Conservation (phyloP, 2,113 vertebrate species). For the Ailurus styani region DNA sequence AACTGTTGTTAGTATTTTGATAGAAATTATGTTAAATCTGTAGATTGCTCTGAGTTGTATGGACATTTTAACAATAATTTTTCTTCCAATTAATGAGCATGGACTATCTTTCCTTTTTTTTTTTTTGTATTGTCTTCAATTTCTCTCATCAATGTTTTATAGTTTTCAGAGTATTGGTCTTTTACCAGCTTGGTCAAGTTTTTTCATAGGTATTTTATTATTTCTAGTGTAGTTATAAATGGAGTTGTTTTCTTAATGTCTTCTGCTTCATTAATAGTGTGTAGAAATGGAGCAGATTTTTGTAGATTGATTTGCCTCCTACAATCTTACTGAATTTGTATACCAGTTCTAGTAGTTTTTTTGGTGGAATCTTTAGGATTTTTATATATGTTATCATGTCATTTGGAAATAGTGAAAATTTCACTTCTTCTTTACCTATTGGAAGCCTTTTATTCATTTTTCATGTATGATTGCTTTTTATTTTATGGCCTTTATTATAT, state of each 20-base stretch:
- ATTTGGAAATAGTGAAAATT: neutral
- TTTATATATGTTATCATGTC: neutral
- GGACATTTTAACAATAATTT: neutral
- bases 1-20: neutral
- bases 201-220: neutral
- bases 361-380: neutral
- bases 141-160: neutral
- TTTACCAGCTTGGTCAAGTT: neutral
- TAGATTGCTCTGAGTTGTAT: neutral
- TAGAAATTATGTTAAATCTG: neutral
- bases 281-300: neutral
- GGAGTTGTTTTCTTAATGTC: neutral
- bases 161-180: neutral
- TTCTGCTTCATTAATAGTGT: neutral
- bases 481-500: neutral
- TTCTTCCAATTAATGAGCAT: neutral
- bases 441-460: neutral
- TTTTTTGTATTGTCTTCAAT: neutral
- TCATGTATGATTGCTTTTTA: neutral
- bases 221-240: neutral
- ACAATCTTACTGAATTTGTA: neutral
- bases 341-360: neutral
- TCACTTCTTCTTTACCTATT: neutral
- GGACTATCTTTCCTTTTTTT: neutral
- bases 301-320: neutral